A percentile compares a stretch with the other conserved stretches of the same genome.
Evolutionary conservation across 2,113 vertebrate species (phyloP).

Genomic region (Tragelaphus scriptus): DNA sequence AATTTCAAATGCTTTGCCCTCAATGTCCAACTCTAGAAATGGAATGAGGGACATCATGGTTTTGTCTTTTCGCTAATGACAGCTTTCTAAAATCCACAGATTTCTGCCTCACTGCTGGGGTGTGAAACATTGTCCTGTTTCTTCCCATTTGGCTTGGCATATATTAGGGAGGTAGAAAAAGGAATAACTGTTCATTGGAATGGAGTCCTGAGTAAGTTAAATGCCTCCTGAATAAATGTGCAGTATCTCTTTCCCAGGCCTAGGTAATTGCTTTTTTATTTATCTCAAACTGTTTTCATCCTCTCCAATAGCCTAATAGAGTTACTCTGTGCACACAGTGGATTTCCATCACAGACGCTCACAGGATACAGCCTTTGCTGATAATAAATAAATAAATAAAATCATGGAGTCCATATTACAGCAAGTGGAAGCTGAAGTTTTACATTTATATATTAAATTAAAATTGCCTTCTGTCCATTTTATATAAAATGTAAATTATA

Average conservation of each 20-base stretch:
- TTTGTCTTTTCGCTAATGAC: conserved; percentile 26
- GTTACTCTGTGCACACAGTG: neutral
- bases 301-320: conserved; percentile 55
- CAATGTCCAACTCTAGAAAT: neutral
- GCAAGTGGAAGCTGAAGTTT: conserved; percentile 33
- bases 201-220: conserved; percentile 50
- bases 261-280: conserved; percentile 72
- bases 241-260: conserved; percentile 40
- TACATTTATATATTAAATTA: conserved; percentile 63
- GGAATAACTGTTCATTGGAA: conserved; percentile 44
- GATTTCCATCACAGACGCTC: conserved; percentile 59
- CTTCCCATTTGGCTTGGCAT: conserved; percentile 27
- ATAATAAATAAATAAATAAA: conserved; percentile 65
- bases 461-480: conserved; percentile 41
- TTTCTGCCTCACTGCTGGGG: neutral
- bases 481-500: conserved; percentile 35
- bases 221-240: conserved; percentile 37
- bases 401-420: conserved; percentile 35
- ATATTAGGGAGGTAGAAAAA: conserved; percentile 11
- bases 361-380: conserved; percentile 16
- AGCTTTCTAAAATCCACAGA: neutral
- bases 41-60: neutral
- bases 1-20: neutral
- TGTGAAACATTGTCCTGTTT: neutral
- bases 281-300: conserved; percentile 70